Conservation (phyloP, 1,140 invertebrate genomes). For the Teleogryllus occipitalis region DNA sequence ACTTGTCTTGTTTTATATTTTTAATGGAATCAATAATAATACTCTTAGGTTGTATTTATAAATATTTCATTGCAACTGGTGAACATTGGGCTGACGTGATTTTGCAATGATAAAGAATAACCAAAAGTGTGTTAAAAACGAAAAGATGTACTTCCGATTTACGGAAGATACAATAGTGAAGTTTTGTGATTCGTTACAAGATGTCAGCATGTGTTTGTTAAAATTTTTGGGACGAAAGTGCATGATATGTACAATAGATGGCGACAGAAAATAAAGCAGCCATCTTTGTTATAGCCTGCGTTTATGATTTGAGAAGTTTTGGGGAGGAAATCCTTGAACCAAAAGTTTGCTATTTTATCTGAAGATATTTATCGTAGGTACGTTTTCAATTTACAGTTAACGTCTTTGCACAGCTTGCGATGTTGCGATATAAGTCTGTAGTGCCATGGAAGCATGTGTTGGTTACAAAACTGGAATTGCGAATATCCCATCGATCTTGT, state of each 20-base stretch:
- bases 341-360: neutral
- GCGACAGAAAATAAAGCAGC: constrained; percentile 14
- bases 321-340: constrained; percentile 7
- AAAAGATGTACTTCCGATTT: neutral
- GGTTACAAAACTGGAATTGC: neutral
- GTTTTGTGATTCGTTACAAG: neutral
- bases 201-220: neutral
- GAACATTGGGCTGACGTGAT: no score
- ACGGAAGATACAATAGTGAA: neutral
- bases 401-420: neutral
- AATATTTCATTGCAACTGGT: no score
- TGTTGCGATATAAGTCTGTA: neutral
- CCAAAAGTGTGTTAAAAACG: no score
- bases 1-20: no score
- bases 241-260: constrained; percentile 14
- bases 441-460: neutral
- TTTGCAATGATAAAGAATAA: no score
- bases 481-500: constrained; percentile 18
- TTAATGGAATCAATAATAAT: no score
- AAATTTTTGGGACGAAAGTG: neutral
- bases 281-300: constrained; percentile 17
- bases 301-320: constrained; percentile 17
- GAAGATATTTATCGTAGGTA: neutral
- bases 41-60: no score
- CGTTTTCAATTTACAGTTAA: neutral